A percentile compares a stretch with the other conserved stretches of the same genome.
Evolutionary conservation across 2,113 vertebrate genomes (phyloP).

Genomic region (Ranitomeya variabilis): DNA sequence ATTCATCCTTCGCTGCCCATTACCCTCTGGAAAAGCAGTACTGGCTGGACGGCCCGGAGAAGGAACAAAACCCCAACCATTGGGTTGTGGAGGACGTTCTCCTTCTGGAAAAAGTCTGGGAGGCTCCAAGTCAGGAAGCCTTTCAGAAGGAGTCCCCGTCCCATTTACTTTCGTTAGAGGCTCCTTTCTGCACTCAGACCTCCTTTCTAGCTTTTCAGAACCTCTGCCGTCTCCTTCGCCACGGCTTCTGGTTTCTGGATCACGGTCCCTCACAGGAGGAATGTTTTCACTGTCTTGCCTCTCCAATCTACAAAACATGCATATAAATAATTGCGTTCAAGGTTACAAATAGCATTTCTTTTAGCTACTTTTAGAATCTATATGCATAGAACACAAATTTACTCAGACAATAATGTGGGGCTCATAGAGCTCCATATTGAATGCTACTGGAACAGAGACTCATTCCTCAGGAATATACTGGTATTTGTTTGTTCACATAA

Average conservation of each 20-base stretch:
- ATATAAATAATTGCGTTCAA: not conserved
- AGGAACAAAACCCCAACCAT: conserved; percentile 75
- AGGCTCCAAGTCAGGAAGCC: conserved; percentile 69
- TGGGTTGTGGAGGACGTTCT: conserved; percentile 72
- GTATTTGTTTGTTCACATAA: not conserved
- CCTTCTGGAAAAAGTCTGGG: conserved; percentile 56
- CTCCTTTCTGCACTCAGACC: conserved; percentile 71
- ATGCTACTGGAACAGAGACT: not conserved
- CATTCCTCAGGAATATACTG: not conserved
- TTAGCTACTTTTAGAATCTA: not conserved
- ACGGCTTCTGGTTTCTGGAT: conserved; percentile 71
- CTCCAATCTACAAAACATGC: conserved; percentile 13
- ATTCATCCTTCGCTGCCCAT: conserved; percentile 73
- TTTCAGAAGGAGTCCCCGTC: conserved; percentile 60
- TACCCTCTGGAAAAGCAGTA: conserved; percentile 70
- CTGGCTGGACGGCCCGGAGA: conserved; percentile 68
- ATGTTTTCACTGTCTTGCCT: conserved; percentile 64
- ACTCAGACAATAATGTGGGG: not conserved
- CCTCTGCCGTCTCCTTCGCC: conserved; percentile 74
- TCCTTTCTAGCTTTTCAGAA: conserved; percentile 70
- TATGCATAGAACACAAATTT: not conserved
- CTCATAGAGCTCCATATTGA: not conserved
- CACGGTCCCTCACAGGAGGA: conserved; percentile 63
- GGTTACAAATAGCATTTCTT: not conserved
- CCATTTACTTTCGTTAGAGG: conserved; percentile 72